A percentile compares a stretch with the other conserved stretches of the same genome.
These are phyloP conservation scores for Caenorhabditis tropicalis DNA, from an alignment of 1,140 invertebrate genomes.

Conservation along the genomic window DNA sequence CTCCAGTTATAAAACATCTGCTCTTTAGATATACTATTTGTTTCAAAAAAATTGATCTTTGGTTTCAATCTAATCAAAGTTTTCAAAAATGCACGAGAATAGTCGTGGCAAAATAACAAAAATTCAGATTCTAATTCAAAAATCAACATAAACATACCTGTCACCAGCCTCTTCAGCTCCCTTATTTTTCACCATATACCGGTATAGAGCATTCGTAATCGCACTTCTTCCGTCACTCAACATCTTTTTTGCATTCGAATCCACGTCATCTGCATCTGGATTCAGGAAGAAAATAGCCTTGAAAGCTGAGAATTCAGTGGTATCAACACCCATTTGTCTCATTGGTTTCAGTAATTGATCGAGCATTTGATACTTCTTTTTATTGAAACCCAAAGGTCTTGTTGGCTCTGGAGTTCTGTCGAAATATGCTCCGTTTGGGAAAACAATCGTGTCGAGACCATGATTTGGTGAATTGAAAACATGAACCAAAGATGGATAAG, in stretches of 20 bases:
- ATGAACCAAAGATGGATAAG: conserved; percentile 70
- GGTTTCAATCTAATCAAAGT: too few relatives aligned
- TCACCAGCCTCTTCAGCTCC: conserved; percentile 67
- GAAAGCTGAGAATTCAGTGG: conserved; percentile 69
- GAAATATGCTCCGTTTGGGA: conserved; percentile 68
- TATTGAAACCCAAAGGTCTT: conserved; percentile 69
- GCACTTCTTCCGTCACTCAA: conserved; percentile 62
- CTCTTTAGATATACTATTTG: too few relatives aligned
- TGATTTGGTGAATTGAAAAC: conserved; percentile 70
- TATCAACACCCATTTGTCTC: conserved; percentile 66
- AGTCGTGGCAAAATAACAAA: too few relatives aligned
- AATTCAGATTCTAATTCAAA: too few relatives aligned
- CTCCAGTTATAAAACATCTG: too few relatives aligned
- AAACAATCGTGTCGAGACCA: conserved; percentile 69
- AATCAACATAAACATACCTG: too few relatives aligned
- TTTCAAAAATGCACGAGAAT: too few relatives aligned
- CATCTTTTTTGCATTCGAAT: conserved; percentile 45
- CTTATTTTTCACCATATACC: conserved; percentile 65
- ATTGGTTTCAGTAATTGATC: conserved; percentile 71
- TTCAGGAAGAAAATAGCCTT: conserved; percentile 72
- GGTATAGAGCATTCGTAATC: conserved; percentile 70
- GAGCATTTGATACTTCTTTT: conserved; percentile 71
- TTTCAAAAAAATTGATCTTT: too few relatives aligned
- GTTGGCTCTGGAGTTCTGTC: conserved; percentile 67
- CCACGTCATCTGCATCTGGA: conserved; percentile 70